Percentiles rank a stretch among this genome's conserved stretches.
Evolutionary conservation across 2,113 vertebrate species (phyloP).

Genomic region (Parus major): DNA sequence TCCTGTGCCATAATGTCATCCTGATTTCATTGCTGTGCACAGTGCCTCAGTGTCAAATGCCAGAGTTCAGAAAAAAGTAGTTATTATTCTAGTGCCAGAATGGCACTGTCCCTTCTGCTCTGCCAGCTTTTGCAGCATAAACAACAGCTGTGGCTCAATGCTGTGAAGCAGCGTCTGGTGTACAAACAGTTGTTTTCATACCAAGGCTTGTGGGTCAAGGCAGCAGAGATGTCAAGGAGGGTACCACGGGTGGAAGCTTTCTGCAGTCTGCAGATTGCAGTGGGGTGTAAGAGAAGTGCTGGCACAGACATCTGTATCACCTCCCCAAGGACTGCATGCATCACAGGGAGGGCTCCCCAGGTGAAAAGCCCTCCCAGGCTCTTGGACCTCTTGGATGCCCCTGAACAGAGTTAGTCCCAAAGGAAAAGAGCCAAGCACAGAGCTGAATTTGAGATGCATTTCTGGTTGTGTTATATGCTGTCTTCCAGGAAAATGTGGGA

Average conservation of each 20-base stretch:
- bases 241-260: background rate
- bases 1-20: background rate
- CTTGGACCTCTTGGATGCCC: background rate
- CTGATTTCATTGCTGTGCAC: background rate
- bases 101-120: background rate
- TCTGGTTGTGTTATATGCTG: rapidly evolving
- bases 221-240: background rate
- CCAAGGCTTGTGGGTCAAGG: background rate
- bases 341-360: background rate
- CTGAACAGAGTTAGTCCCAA: background rate
- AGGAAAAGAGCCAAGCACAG: background rate
- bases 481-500: background rate
- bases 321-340: background rate
- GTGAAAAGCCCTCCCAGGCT: background rate
- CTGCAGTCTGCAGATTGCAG: background rate
- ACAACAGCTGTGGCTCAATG: background rate
- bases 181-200: background rate
- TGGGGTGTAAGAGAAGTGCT: background rate
- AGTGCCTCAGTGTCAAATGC: background rate
- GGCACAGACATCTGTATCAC: background rate
- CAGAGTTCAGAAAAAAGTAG: background rate
- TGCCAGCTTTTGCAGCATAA: background rate
- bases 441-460: background rate
- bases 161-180: background rate
- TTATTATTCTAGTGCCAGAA: background rate